Evolutionary conservation across 2,888 invertebrate genomes (phyloP), one percentile per base, ranked within the genome.

Genomic region (Tetragonula carbonaria): DNA sequence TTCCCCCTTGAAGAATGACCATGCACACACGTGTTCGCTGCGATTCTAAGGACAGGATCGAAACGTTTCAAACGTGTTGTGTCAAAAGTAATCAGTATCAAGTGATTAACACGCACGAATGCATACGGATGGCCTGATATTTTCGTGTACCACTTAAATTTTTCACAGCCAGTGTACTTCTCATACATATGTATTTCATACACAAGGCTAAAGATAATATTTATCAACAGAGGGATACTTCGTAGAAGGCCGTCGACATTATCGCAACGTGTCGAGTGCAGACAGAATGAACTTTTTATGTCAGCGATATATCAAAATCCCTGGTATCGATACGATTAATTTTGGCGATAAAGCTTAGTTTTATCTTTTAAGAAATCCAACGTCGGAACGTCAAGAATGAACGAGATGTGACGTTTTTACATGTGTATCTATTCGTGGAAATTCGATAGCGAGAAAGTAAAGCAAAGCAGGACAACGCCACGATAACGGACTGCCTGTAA

Each of bases 21-120:
- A 38, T 23, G 28, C 72, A 16, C 74, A 45, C 85, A 82, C 82
- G 85, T 86, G 85, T 33, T 82, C 50, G 51, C 45, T 28, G 23
- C 55, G 51, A 16, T 71, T 55, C 50, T 38, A 50, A 55, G 73
- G n/a, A 38, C 18, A 0, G 38, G 2, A 65, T 45, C 38, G 13
- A 16, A 68, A 14, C 2, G 33, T 38, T 16, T 51, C n/a, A 0
- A 45, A 65, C n/a, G 21, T 33, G 33, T 33, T 33, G 33, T 3
- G 33, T 18, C 55, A 57, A 38, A 55, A 38, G 16, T 51, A 66
- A 70, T 38, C 28, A 13, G 18, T 55, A 66, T 74, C 71, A 65
- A 59, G 74, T 45, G 45, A 8, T 45, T 45, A 2, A 8, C 21
- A 14, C 6, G 28, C 2, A 57, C 16, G 6, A 33, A n/a, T 68